Percentiles rank a stretch among this genome's conserved stretches.
These are phyloP conservation scores for Pyrocoelia pectoralis DNA, from an alignment of 2,888 invertebrate genomes.

Conservation along the genomic window DNA sequence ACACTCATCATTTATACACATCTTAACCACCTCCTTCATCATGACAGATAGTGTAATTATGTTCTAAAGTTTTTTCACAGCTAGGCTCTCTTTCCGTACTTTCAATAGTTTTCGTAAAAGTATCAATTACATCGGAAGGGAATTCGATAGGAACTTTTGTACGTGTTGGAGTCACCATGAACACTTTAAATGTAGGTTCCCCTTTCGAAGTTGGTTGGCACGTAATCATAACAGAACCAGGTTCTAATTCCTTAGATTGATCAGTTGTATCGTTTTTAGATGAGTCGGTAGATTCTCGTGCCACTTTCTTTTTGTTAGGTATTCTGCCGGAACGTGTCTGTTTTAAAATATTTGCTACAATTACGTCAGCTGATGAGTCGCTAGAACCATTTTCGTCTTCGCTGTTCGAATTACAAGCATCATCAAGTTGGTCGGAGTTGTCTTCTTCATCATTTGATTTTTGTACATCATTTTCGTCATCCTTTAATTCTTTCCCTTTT, in stretches of 20 bases:
- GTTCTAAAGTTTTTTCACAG: constrained; percentile 35
- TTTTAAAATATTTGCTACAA: constrained; percentile 49
- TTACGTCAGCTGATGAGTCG: background rate
- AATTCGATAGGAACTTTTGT: constrained; percentile 54
- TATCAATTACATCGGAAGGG: constrained; percentile 51
- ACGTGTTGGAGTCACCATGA: constrained; percentile 60
- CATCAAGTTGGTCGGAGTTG: too few species aligned
- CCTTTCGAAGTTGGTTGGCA: constrained; percentile 56
- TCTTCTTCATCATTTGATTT: too few species aligned
- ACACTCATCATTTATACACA: background rate
- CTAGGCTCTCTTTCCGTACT: constrained; percentile 18
- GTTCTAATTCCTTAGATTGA: constrained; percentile 50
- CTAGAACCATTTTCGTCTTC: constrained; percentile 3
- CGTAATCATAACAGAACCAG: constrained; percentile 64
- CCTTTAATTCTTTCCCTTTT: too few species aligned
- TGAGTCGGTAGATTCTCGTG: constrained; percentile 17
- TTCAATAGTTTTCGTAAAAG: constrained; percentile 35
- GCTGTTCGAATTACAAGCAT: constrained; percentile 15
- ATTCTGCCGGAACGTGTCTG: constrained; percentile 60
- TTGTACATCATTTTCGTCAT: too few species aligned
- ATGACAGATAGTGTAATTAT: constrained; percentile 43
- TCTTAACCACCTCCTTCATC: constrained; percentile 8
- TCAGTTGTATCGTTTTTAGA: constrained; percentile 15
- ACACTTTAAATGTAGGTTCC: constrained; percentile 62
- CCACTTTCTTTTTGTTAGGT: constrained; percentile 51